A percentile compares a stretch with the other conserved stretches of the same genome.
These are phyloP conservation scores for Heliconius cydno DNA, from an alignment of 2,888 invertebrate species.

Conservation along the genomic window DNA sequence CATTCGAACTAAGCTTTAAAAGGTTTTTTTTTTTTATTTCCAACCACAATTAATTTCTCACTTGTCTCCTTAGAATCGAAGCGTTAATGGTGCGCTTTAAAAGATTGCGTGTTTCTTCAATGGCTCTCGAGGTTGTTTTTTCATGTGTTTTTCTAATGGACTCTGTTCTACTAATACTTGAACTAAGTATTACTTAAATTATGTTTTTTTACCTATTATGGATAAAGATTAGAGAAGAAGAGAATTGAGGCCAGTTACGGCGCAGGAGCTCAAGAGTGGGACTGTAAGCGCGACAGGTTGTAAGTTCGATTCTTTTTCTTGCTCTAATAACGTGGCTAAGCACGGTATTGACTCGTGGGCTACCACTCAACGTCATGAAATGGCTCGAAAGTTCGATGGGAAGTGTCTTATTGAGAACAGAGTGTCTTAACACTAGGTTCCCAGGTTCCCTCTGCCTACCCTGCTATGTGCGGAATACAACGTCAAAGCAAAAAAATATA, in stretches of 20 bases:
- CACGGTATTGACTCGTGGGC: neutral
- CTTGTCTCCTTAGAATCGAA: slow-evolving; percentile 30
- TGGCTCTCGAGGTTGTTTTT: slow-evolving; percentile 24
- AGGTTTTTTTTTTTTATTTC: neutral
- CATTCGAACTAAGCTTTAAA: neutral
- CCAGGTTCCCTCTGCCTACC: neutral
- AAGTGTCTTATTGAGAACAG: no score
- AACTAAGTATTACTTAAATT: neutral
- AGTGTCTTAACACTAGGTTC: neutral
- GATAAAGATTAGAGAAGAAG: neutral
- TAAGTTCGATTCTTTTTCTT: neutral
- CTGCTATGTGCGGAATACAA: neutral
- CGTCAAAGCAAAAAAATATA: no score
- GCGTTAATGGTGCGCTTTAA: slow-evolving; percentile 34
- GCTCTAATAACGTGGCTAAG: no score
- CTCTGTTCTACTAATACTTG: neutral
- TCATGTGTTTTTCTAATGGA: neutral
- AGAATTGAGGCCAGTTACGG: no score
- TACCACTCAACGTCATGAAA: neutral
- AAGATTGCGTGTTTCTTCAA: slow-evolving; percentile 33
- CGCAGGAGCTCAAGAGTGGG: no score
- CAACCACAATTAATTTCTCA: slow-evolving; percentile 35
- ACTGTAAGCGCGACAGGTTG: no score
- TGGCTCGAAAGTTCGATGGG: neutral
- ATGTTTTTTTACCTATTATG: neutral